These are phyloP conservation scores for Aurelia coerulea DNA, from an alignment of 30 jellyfish, hydroid and myxozoan species.

Conservation along the genomic window DNA sequence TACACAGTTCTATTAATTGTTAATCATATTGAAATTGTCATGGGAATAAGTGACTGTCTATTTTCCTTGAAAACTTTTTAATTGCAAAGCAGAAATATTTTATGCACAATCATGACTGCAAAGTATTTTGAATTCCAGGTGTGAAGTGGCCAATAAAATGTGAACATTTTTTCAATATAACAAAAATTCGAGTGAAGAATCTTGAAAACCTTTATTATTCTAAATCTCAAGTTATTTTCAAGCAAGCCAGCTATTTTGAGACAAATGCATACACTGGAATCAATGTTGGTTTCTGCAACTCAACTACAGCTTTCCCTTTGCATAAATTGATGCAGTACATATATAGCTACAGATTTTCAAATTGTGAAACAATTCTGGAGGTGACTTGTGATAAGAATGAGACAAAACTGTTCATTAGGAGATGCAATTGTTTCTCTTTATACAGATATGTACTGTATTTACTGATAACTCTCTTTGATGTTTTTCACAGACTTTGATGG, in stretches of 20 bases:
- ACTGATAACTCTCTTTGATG: not conserved
- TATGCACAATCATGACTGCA: too few species aligned
- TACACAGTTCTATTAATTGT: not conserved
- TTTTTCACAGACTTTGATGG: slow-evolving; percentile 92
- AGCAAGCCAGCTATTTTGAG: too few species aligned
- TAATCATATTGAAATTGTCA: not conserved
- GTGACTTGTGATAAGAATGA: not conserved
- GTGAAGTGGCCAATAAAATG: too few species aligned
- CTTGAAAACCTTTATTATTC: too few species aligned
- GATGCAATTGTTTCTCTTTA: not conserved
- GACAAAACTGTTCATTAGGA: not conserved
- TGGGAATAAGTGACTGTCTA: not conserved
- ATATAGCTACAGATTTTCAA: not conserved
- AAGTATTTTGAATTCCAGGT: too few species aligned
- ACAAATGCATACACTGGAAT: too few species aligned
- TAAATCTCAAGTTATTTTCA: too few species aligned
- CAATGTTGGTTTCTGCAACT: not conserved
- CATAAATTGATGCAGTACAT: not conserved
- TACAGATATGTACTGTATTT: not conserved
- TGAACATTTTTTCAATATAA: too few species aligned
- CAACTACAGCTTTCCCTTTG: not conserved
- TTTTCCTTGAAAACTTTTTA: too few species aligned
- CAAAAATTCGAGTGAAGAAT: too few species aligned
- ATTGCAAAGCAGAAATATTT: too few species aligned
- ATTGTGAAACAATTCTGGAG: not conserved